Base-by-base conservation (phyloP, 1,140 invertebrate species). In the Pygmarrhopalites habei region DNA sequence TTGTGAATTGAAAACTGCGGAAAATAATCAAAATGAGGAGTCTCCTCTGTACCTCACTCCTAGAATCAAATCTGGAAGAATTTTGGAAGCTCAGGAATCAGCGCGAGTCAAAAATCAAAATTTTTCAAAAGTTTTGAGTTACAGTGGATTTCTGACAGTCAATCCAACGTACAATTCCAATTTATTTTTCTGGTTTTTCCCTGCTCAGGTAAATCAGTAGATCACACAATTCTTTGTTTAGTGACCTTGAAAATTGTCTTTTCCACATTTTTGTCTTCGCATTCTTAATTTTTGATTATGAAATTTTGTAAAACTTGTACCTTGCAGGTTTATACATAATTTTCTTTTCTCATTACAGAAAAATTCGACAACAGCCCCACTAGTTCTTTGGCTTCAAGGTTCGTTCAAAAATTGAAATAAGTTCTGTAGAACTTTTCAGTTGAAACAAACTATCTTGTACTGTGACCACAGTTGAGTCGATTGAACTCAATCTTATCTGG, bases 141-240 rank as follows among this genome's bases (percentile, higher is more conserved):
- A 86, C 72, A 79, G 85, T 35, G 87, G 86, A 1, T 88, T 82
- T 68, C 75, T 89, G 10, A 89, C 86, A 0, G 86, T 92, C 2
- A 86, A 91, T 70, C 82, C 85, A 67, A 72, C 81, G 43, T 87
- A 80, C 72, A 85, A 89, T 70, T 88, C 88, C 0, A 91, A 92
- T 72, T 79, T 90, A 65, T 92, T 89, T 77, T 92, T 92, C 75
- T 92, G 90, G 90, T 92, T 88, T 70, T 92, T 92, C 73, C 89
- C 88, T 1, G 84, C 87, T 0, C 74, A 80, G 72, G 79, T 78
- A 71, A 73, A 39, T 39, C 7, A 10, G 35, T 39, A 39, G 17
- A 39, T 21, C 2, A 32, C 32, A 19, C 35, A 5, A 7, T 19
- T 7, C 26, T 2, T 43, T 5, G 19, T 3, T 46, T 47, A 30